These are phyloP conservation scores for Erinaceus europaeus DNA, from an alignment of 2,113 vertebrate species.

Conservation along the genomic window DNA sequence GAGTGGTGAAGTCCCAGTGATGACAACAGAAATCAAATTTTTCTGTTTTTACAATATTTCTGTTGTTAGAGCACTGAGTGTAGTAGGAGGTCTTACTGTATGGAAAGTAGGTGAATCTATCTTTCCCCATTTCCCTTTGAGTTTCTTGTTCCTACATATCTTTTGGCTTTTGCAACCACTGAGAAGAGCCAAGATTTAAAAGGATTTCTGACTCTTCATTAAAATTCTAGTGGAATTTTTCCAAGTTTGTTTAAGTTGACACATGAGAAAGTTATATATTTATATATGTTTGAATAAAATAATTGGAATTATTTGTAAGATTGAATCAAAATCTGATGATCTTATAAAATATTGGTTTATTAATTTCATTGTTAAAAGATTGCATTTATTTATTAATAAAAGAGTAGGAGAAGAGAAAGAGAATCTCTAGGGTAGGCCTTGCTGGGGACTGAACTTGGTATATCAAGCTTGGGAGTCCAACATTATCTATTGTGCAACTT, in stretches of 20 bases:
- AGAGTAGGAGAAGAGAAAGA: no score
- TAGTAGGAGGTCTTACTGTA: neutral
- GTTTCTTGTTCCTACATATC: slow-evolving; percentile 21
- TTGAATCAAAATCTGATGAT: neutral
- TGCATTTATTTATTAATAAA: no score
- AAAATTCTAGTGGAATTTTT: neutral
- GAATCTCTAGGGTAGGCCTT: no score
- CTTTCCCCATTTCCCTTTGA: neutral
- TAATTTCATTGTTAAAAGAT: no score
- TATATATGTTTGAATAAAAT: neutral
- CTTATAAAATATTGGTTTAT: slow-evolving; percentile 27
- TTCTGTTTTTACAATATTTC: slow-evolving; percentile 21
- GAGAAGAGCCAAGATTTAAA: neutral
- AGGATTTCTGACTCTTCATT: slow-evolving; percentile 30
- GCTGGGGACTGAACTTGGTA: no score
- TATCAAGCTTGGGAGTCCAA: no score
- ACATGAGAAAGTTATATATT: neutral
- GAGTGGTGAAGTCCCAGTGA: no score
- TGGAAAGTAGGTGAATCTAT: neutral
- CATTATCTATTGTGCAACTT: no score
- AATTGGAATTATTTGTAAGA: slow-evolving; percentile 13
- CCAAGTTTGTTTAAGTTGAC: neutral
- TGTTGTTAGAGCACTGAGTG: neutral
- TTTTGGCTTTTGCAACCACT: slow-evolving; percentile 13
- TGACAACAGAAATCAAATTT: no score